A percentile compares a stretch with the other conserved stretches of the same genome.
Conservation (phyloP, 2,113 vertebrate genomes). For the Orcinus orca region DNA sequence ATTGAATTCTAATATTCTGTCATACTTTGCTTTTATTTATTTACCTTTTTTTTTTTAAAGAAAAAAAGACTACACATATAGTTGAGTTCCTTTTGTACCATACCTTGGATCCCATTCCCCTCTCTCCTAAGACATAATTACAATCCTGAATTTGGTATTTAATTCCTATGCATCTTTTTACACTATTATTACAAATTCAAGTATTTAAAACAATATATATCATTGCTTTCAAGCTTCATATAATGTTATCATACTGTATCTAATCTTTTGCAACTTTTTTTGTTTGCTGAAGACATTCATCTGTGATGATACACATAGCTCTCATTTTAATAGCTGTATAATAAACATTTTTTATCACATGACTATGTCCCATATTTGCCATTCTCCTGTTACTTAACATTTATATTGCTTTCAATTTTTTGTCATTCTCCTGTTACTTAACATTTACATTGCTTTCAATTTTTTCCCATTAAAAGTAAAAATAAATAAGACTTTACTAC, state of each 20-base stretch:
- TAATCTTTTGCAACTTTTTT: neutral
- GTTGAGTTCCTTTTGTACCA: neutral
- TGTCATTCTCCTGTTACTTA: neutral
- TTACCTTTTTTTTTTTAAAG: neutral
- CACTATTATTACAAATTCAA: constrained; percentile 25
- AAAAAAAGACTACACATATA: neutral
- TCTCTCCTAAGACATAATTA: constrained; percentile 13
- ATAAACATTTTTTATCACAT: constrained; percentile 24
- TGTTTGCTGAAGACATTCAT: neutral
- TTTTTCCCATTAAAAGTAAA: constrained; percentile 32
- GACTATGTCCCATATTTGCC: constrained; percentile 15
- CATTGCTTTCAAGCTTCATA: neutral
- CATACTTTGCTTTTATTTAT: neutral
- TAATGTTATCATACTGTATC: neutral
- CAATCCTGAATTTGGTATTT: constrained; percentile 29
- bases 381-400: constrained; percentile 40
- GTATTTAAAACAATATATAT: neutral
- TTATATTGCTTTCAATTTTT: neutral
- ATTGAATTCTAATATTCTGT: constrained; percentile 21
- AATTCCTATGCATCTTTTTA: constrained; percentile 20
- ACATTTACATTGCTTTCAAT: neutral
- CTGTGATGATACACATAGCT: neutral
- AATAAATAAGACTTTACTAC: neutral
- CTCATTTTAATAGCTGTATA: constrained; percentile 15
- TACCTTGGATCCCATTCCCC: neutral